Conservation (phyloP, 2,797 vertebrate species). For the Pyrrhura leucotis region DNA sequence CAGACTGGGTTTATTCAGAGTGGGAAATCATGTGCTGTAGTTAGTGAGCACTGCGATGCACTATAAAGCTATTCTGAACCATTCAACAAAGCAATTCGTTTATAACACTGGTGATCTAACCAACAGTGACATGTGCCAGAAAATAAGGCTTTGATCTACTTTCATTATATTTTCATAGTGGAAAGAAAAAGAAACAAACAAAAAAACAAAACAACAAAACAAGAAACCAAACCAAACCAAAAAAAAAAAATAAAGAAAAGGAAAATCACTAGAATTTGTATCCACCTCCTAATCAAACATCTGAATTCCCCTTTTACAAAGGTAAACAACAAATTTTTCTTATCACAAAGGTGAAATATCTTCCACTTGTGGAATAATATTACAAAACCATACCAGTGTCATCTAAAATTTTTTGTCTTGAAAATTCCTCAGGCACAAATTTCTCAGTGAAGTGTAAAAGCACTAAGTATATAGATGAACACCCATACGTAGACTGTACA, state of each 20-base stretch:
- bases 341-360: not conserved
- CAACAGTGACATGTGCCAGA: not conserved
- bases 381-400: not conserved
- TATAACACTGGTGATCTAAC: not conserved
- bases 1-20: not conserved
- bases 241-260: not conserved
- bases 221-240: too few species aligned
- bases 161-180: not conserved
- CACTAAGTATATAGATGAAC: not conserved
- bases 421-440: not conserved
- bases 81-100: not conserved
- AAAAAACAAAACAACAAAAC: not conserved
- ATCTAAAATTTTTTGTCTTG: not conserved
- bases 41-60: not conserved
- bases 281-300: not conserved
- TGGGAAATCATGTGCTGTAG: not conserved
- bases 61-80: not conserved
- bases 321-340: not conserved
- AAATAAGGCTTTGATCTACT: not conserved
- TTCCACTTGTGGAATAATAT: not conserved
- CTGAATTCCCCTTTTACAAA: not conserved
- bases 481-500: accelerated
- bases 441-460: not conserved
- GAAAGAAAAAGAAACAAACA: not conserved
- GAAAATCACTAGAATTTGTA: not conserved